Evolutionary conservation across 2,113 vertebrate genomes (phyloP).

Genomic region (Otis tarda): DNA sequence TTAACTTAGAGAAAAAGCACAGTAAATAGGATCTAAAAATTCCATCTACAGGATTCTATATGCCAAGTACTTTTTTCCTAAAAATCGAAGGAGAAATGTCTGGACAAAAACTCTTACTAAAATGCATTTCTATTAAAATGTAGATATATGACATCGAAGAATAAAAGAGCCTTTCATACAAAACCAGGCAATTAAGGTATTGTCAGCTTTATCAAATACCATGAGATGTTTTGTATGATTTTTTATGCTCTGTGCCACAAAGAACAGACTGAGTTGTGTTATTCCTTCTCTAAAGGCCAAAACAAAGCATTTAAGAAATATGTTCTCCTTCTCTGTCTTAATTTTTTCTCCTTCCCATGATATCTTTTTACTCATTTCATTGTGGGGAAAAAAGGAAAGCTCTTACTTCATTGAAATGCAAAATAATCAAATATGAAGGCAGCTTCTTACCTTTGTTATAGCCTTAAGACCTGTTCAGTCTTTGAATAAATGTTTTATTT

Average conservation of each 20-base stretch:
- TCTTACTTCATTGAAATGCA: not conserved
- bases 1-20: not conserved
- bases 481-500: constrained; percentile 17
- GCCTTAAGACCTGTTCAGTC: not conserved
- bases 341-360: not conserved
- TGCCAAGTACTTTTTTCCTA: not conserved
- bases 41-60: not conserved
- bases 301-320: not conserved
- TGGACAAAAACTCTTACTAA: not conserved
- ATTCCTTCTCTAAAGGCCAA: not conserved
- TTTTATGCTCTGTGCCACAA: not conserved
- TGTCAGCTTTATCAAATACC: not conserved
- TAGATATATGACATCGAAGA: not conserved
- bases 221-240: not conserved
- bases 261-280: not conserved
- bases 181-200: not conserved
- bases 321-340: not conserved
- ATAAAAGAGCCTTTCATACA: not conserved
- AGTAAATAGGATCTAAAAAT: not conserved
- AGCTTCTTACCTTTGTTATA: not conserved
- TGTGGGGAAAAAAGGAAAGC: not conserved
- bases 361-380: not conserved
- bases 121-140: not conserved
- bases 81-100: not conserved
- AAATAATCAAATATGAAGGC: not conserved